Evolutionary conservation across 2,113 vertebrate species (phyloP), one percentile per base, ranked within the genome.

Genomic region (Halichoerus grypus): DNA sequence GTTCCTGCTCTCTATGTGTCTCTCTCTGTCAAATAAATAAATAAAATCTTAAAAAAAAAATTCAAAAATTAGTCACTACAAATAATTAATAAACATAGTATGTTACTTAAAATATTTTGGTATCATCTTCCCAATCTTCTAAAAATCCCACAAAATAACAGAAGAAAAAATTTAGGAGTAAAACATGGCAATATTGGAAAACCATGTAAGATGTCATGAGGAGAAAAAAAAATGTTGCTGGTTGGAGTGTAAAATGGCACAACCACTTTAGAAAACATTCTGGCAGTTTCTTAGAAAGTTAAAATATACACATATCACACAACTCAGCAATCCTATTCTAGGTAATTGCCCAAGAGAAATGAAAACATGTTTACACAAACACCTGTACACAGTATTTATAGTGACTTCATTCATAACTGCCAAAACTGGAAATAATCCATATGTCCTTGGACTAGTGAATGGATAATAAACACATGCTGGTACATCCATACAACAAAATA

Each of bases 161-260:
- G 46, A 49, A 96, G 61, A 72, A 85, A 88, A 81, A 69, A 51
- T n/a, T 12, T 61, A 36, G n/a, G 46, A 85, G n/a, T 71, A 33
- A 91, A 61, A 39, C 33, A 72, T 39, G 31, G 36, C 63, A 94
- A 57, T 80, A 74, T 28, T 65, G 36, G 31, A 91, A 91, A 94
- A 72, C 19, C 42, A 31, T 46, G 22, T 72, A 80, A 80, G 42
- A 79, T 57, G 51, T 59, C n/a, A 55, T 36, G 24, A 79, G 61
- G 39, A 93, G 88, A 74, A 31, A 81, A 79, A 83, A 92, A 87
- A 74, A 53, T 42, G 39, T 65, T 94, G 55, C 42, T 90, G 16
- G 6, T 76, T 65, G 19, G 61, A 61, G n/a, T 63, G 14, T 15
- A 51, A 87, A 87, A 26, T 96, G 36, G 57, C n/a, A 74, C 31